These are phyloP conservation scores for Pterocles gutturalis DNA, from an alignment of 2,113 vertebrate species.

Conservation along the genomic window DNA sequence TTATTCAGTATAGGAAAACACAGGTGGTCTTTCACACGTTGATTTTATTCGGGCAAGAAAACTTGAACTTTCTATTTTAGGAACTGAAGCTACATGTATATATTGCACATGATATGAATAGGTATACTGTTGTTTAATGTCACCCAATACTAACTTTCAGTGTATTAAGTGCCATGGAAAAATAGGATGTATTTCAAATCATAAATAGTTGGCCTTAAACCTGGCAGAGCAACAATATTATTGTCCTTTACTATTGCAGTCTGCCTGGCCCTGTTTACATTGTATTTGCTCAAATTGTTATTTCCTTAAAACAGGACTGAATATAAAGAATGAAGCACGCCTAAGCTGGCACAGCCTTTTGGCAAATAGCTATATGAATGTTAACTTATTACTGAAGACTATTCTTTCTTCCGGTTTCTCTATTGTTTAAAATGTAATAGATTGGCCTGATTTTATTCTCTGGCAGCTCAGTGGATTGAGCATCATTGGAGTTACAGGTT, in stretches of 20 bases:
- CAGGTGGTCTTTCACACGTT: conserved; percentile 43
- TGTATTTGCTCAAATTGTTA: conserved; percentile 16
- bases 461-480: background rate
- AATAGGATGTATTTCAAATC: conserved; percentile 9
- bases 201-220: conserved; percentile 69
- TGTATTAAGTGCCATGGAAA: conserved; percentile 72
- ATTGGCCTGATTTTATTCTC: background rate
- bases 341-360: background rate
- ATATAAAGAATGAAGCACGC: conserved; percentile 3
- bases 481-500: background rate
- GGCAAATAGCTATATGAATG: background rate
- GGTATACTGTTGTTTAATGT: conserved; percentile 22
- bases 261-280: background rate
- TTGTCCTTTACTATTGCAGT: conserved; percentile 26
- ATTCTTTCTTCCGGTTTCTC: background rate
- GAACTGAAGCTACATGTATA: conserved; percentile 36
- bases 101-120: background rate
- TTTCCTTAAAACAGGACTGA: background rate
- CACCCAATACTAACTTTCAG: conserved; percentile 34
- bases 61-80: conserved; percentile 49
- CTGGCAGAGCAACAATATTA: conserved; percentile 10
- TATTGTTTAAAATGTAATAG: background rate
- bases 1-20: conserved; percentile 53
- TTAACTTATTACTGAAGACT: background rate
- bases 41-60: conserved; percentile 49